Evolutionary conservation across 1,140 invertebrate species (phyloP).

Genomic region (Lepidotrigona ventralis): DNA sequence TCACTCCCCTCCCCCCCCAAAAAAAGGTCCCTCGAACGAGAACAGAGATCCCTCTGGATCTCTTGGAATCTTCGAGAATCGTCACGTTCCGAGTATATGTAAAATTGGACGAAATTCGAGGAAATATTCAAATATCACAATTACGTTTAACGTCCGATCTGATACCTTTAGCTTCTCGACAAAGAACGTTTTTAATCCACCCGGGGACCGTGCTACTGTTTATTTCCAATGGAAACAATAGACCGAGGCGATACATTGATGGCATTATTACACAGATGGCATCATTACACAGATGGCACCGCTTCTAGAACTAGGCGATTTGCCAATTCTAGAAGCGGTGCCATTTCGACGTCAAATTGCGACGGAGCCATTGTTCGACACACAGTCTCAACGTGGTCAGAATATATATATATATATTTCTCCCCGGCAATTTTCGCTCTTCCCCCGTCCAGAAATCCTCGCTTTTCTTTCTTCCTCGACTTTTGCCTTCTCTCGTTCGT

Average conservation of each 20-base stretch:
- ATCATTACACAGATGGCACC: no score
- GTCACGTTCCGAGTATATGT: no score
- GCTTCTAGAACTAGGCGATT: conserved; percentile 32
- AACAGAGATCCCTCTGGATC: no score
- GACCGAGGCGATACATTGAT: conserved; percentile 27
- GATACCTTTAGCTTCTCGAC: no score
- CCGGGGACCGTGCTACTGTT: neutral
- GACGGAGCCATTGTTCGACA: conserved; percentile 30
- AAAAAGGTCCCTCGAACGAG: neutral
- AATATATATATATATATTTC: neutral
- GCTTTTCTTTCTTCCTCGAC: neutral
- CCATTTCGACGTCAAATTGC: conserved; percentile 10
- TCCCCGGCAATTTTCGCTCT: conserved; percentile 10
- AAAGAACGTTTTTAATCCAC: neutral
- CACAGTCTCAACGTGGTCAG: neutral
- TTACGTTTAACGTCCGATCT: no score
- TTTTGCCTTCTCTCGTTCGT: neutral
- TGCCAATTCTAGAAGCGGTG: conserved; percentile 34
- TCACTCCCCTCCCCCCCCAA: no score
- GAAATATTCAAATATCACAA: no score
- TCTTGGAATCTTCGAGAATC: no score
- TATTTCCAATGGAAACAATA: conserved; percentile 37
- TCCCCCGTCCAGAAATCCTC: neutral
- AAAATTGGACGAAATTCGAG: no score
- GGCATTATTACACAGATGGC: no score